Base-by-base conservation (phyloP, 2,113 vertebrate genomes). In the Cygnus atratus region DNA sequence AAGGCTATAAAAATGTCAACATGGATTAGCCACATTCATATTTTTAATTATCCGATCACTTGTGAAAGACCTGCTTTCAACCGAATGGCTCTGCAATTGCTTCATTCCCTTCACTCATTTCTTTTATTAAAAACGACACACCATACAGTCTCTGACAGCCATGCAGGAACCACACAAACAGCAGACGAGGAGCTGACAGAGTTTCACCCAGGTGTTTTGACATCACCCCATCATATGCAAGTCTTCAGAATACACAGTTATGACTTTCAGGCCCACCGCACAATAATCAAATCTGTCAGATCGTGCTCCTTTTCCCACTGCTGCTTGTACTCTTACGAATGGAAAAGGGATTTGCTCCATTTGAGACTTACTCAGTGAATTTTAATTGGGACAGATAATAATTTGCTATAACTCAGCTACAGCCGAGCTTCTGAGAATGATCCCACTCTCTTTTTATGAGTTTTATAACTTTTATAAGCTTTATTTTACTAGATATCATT, bases 1-100 rank as follows among this genome's bases (percentile, higher is more conserved):
- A 94, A 94, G 84, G 46, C 97, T 94, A 94, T 97, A 96, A 97
- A 97, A 97, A 95, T 71, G 96, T 97, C 96, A 97, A 50, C 96
- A 72, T 93, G 91, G 97, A 93, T 97, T 93, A 97, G 90, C 84
- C 82, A 77, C 94, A 92, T 95, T 94, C 90, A 96, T 96, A 94
- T 96, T 96, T 96, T 97, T 97, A 97, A 97, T 96, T 97, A 97
- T 44, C 94, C 86, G 90, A 95, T 96, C 78, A 85, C 76, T 92
- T 92, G 46, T 82, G 65, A 96, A 95, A 75, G 89, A 86, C 50
- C 43, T 1, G 29, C 74, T 97, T 96, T 93, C 92, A 89, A 66
- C 33, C 76, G 75, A 95, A 86, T 58, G 81, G 68, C 26, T 96
- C 66, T 73, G 73, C 77, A 87, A 68, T 70, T 59, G 62, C 83